phyloP scores from a whole-genome alignment of 92 coral and sea anemone genomes.

The Palythoa heliodiscus region DNA sequence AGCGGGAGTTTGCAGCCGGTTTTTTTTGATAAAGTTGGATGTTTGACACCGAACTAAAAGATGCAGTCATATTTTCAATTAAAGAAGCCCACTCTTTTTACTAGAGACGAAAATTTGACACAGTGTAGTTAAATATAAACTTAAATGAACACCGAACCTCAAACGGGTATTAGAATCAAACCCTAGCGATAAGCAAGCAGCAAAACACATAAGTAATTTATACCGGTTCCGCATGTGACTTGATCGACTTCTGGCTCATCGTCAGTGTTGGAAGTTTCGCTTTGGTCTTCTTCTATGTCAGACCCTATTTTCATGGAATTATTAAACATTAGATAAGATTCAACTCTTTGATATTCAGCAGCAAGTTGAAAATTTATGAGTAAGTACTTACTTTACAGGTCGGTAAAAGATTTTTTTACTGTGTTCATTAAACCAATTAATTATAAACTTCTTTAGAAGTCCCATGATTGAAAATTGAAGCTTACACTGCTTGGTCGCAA shows the following conservation, averaged over 20 bases:
- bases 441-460: not conserved
- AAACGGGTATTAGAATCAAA: not conserved
- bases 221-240: slow-evolving; percentile 64
- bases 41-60: too few relatives aligned
- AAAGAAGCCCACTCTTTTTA: too few relatives aligned
- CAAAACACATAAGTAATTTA: not conserved
- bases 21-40: not conserved
- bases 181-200: not conserved
- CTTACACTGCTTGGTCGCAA: not conserved
- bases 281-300: slow-evolving; percentile 60
- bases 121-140: not conserved
- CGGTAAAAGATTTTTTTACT: not conserved
- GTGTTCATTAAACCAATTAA: not conserved
- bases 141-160: too few relatives aligned
- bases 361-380: not conserved
- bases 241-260: slow-evolving; percentile 97
- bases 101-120: too few relatives aligned
- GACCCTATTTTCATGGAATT: slow-evolving; percentile 27
- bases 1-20: not conserved
- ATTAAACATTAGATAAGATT: not conserved
- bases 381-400: not conserved
- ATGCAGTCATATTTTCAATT: too few relatives aligned
- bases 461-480: not conserved
- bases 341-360: not conserved
- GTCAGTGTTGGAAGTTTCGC: slow-evolving; percentile 67